Conservation (phyloP, 2,113 vertebrate genomes). For the human region GRCh38 chr17:39281001-39281500, state of each 20-base stretch:
- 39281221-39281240: background rate
- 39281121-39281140: slow-evolving; percentile 14
- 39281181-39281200: background rate
- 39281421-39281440: slow-evolving; percentile 95
- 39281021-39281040: too few species aligned
- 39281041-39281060: background rate
- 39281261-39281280: background rate
- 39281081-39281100: background rate
- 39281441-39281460: slow-evolving; percentile 98
- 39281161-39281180: background rate
- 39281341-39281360: slow-evolving; percentile 31
- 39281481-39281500: background rate
- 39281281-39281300: background rate
- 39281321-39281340: background rate
- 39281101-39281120: background rate
- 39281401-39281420: slow-evolving; percentile 96
- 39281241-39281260: background rate
- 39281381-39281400: slow-evolving; percentile 97
- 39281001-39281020: too few species aligned
- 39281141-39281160: background rate
- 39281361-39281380: background rate
- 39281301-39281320: background rate
- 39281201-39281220: background rate
- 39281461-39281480: slow-evolving; percentile 83
- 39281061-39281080: background rate